Base-by-base conservation (phyloP, 2,888 invertebrate species). In the Lasioglossum morio region DNA sequence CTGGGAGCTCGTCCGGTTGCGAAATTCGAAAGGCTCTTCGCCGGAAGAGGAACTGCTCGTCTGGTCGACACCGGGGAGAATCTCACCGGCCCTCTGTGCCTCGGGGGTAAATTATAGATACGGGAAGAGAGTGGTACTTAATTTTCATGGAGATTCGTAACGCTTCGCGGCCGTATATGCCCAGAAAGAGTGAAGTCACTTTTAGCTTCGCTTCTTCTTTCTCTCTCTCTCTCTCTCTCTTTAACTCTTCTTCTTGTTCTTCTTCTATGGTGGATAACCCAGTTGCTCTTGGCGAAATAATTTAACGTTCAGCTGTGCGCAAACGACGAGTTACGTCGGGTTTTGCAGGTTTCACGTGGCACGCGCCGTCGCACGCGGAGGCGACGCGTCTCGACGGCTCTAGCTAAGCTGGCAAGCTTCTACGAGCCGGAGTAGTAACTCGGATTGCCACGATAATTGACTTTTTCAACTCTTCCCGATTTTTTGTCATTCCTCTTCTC, bases 391-490 rank as follows among this genome's bases (percentile, higher is more conserved):
- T 34, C 23, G 37, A 10, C 69, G 69, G 37, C 37, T 34, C 34
- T 69, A 19, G 76, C 78, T 82, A 83, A 81, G 79, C 82, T 75
- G 70, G 74, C 85, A 37, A 81, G 78, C 76, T 81, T 75, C 81
- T 73, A 34, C 72, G 34, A 70, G 72, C 60, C 76, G 74, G 53
- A 53, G 82, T 43, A 79, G 79, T 82, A 84, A 86, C 78, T 79
- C 57, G 88, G 82, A 88, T 87, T 79, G 86, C 82, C 80, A 82
- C 84, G 82, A 90, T 90, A 90, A 90, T 90, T 88, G 90, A 90
- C 90, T 90, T 90, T 86, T 90, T 90, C 86, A 82, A 89, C 89
- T 86, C 81, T 80, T 81, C 79, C 76, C 74, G 82, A 87, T 90
- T 90, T 86, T 87, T 89, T 78, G 77, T 72, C 82, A 57, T 79